A percentile compares a stretch with the other conserved stretches of the same genome.
Conservation (phyloP, 2,113 vertebrate genomes). For the Prietella phreatophila region DNA sequence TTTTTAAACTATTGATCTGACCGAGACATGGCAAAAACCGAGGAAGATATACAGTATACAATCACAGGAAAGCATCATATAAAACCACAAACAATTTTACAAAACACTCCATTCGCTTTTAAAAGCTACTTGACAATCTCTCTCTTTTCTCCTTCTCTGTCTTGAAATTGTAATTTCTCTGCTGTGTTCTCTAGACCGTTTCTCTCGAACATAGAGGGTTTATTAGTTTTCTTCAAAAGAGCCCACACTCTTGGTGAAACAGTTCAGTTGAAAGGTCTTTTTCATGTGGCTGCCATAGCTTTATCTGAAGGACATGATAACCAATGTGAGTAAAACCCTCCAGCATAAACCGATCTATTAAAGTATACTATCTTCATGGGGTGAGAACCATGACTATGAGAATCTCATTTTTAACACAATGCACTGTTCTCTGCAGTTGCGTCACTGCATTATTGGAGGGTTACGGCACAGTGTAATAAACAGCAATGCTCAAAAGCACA, state of each 20-base stretch:
- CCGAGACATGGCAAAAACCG: constrained; percentile 27
- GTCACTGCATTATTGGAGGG: not conserved
- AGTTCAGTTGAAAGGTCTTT: not conserved
- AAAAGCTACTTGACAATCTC: constrained; percentile 34
- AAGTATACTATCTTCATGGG: constrained; percentile 12
- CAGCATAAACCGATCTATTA: constrained; percentile 38
- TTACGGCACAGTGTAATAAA: constrained; percentile 40
- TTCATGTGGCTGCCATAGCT: constrained; percentile 23
- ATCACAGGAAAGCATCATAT: constrained; percentile 21
- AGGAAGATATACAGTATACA: constrained; percentile 4
- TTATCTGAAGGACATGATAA: constrained; percentile 16
- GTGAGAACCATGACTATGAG: not conserved
- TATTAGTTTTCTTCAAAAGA: constrained; percentile 33
- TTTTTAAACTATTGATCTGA: constrained; percentile 38
- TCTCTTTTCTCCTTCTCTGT: not conserved
- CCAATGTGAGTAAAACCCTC: constrained; percentile 26
- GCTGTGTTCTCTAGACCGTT: constrained; percentile 26
- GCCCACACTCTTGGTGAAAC: not conserved
- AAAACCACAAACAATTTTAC: not conserved
- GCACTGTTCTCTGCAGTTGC: constrained; percentile 13
- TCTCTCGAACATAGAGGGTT: not conserved
- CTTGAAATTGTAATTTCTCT: not conserved
- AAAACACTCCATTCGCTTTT: constrained; percentile 27
- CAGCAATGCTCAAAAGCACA: not conserved
- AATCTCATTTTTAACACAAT: constrained; percentile 13